Percentiles rank a stretch among this genome's conserved stretches.
These are phyloP conservation scores for Cherax destructor DNA, from an alignment of 1,140 invertebrate genomes.

Conservation along the genomic window DNA sequence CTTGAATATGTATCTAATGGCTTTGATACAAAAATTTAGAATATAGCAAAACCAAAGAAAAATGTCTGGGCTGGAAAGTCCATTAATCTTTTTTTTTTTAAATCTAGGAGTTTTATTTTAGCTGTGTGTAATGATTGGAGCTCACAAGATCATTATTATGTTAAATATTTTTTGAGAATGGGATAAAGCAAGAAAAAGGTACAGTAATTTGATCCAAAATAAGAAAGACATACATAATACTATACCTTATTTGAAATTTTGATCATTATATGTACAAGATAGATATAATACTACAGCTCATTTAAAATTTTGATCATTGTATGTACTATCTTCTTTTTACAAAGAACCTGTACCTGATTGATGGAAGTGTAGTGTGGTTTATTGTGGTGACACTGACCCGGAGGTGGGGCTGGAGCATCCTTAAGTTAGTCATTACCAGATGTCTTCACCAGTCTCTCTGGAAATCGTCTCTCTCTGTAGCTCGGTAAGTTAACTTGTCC, in stretches of 20 bases:
- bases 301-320: not conserved
- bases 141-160: no score
- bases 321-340: not conserved
- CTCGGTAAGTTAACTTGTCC: constrained; percentile 39
- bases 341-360: constrained; percentile 96
- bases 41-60: no score
- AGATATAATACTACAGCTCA: not conserved
- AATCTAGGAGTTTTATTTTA: no score
- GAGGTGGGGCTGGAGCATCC: constrained; percentile 84
- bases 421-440: constrained; percentile 75
- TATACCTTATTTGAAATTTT: not conserved
- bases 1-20: no score
- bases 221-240: not conserved
- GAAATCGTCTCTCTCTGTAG: constrained; percentile 59
- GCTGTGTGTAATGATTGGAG: no score
- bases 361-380: constrained; percentile 88
- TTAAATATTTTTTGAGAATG: no score
- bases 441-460: constrained; percentile 72
- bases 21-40: no score
- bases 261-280: not conserved
- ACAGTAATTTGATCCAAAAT: no score
- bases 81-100: no score
- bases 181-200: no score
- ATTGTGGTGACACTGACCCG: constrained; percentile 86
- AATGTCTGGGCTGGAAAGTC: no score